These are phyloP conservation scores for Heliconius cydno DNA, from an alignment of 2,888 invertebrate species.

Conservation along the genomic window DNA sequence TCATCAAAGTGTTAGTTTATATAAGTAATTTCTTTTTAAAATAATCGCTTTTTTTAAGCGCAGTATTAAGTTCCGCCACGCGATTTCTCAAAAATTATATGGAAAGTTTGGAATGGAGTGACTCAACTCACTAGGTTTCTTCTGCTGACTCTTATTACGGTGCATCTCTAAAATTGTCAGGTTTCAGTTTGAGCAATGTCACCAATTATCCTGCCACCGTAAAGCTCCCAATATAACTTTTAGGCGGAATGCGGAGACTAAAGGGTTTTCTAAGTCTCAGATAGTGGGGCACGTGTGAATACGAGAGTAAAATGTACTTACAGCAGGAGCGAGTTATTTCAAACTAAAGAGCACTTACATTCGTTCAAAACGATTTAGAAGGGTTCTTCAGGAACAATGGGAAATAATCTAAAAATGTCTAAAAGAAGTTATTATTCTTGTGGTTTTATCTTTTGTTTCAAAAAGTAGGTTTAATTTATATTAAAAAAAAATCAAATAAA, in stretches of 20 bases:
- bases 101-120: not conserved
- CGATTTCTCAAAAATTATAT: too few relatives aligned
- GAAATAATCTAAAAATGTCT: conserved; percentile 22
- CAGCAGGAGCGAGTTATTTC: conserved; percentile 27
- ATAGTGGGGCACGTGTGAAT: not conserved
- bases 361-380: conserved; percentile 28
- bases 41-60: too few relatives aligned
- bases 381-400: conserved; percentile 27
- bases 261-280: not conserved
- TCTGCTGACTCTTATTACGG: too few relatives aligned
- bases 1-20: too few relatives aligned
- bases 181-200: too few relatives aligned
- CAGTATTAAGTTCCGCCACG: too few relatives aligned
- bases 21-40: too few relatives aligned
- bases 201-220: not conserved
- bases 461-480: not conserved
- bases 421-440: conserved; percentile 3
- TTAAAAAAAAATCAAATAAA: too few relatives aligned
- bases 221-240: not conserved
- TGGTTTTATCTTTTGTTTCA: conserved; percentile 5
- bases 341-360: conserved; percentile 29
- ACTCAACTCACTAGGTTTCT: not conserved
- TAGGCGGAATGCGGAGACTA: not conserved
- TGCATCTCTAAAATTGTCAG: too few relatives aligned
- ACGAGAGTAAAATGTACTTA: conserved; percentile 19